Conservation (phyloP, 2,797 vertebrate genomes). For the Sus cebifrons region DNA sequence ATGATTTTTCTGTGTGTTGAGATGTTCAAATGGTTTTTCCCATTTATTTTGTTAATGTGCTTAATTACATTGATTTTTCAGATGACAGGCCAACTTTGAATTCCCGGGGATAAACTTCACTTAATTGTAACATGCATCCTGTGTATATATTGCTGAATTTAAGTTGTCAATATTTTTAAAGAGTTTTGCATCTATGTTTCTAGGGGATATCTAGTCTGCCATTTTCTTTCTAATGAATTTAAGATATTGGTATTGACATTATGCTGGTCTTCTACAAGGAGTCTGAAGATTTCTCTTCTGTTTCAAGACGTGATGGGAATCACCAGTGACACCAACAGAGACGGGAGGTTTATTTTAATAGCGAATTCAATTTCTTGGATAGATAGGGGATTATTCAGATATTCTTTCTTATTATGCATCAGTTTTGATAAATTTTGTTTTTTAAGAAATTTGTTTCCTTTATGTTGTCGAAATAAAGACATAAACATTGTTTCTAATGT, state of each 20-base stretch:
- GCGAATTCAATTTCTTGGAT: constrained; percentile 7
- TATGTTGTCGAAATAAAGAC: neutral
- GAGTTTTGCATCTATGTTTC: neutral
- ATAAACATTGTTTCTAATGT: neutral
- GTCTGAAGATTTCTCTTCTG: neutral
- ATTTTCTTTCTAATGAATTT: neutral
- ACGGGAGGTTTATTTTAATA: constrained; percentile 26
- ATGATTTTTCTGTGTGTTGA: constrained; percentile 32
- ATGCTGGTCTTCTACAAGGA: neutral
- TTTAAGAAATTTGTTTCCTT: constrained; percentile 9
- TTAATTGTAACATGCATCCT: neutral
- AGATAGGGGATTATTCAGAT: constrained; percentile 24
- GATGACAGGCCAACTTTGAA: neutral
- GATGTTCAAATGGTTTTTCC: constrained; percentile 13
- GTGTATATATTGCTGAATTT: neutral
- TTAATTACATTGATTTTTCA: constrained; percentile 59
- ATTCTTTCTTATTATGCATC: neutral
- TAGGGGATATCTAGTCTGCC: neutral
- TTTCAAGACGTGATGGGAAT: constrained; percentile 47
- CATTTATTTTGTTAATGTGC: constrained; percentile 53
- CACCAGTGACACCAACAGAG: neutral
- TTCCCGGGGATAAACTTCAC: neutral
- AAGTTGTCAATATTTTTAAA: neutral
- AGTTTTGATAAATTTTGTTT: constrained; percentile 6
- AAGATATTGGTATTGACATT: neutral